These are phyloP conservation scores for Geothlypis trichas DNA, from an alignment of 2,113 vertebrate species.

Conservation along the genomic window DNA sequence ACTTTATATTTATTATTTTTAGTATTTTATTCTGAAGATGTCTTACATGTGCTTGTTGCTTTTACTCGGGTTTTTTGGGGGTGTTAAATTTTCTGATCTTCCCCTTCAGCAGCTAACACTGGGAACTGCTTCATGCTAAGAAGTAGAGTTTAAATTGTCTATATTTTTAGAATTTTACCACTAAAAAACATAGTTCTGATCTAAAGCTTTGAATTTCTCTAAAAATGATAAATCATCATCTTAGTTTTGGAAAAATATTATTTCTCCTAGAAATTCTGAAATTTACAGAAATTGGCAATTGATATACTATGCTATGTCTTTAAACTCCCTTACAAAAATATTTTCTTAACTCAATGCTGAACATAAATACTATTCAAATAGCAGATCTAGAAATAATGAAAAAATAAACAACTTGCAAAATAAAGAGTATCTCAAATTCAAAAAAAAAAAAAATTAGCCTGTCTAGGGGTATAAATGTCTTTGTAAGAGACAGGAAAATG, in stretches of 20 bases:
- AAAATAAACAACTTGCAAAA: not conserved
- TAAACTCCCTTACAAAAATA: not conserved
- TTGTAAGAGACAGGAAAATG: not conserved
- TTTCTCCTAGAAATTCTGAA: not conserved
- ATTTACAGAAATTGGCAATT: not conserved
- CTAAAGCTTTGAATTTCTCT: not conserved
- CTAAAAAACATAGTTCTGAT: not conserved
- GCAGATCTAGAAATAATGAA: not conserved
- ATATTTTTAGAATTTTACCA: not conserved
- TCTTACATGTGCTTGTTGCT: not conserved
- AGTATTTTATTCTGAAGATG: not conserved
- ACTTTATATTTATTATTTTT: not conserved
- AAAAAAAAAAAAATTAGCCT: not conserved
- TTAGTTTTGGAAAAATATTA: not conserved
- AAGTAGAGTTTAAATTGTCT: not conserved
- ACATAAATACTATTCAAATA: not conserved
- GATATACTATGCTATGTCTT: not conserved
- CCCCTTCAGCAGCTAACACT: not conserved
- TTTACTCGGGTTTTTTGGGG: rapidly evolving
- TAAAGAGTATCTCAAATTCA: not conserved
- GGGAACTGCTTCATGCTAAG: not conserved
- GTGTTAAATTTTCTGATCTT: not conserved
- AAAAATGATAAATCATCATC: not conserved
- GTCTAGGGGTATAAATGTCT: not conserved
- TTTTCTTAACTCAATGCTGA: not conserved